Percentiles rank a stretch among this genome's conserved stretches.
These are phyloP conservation scores for Pyrochroa serraticornis DNA, from an alignment of 2,888 invertebrate species.

Conservation along the genomic window DNA sequence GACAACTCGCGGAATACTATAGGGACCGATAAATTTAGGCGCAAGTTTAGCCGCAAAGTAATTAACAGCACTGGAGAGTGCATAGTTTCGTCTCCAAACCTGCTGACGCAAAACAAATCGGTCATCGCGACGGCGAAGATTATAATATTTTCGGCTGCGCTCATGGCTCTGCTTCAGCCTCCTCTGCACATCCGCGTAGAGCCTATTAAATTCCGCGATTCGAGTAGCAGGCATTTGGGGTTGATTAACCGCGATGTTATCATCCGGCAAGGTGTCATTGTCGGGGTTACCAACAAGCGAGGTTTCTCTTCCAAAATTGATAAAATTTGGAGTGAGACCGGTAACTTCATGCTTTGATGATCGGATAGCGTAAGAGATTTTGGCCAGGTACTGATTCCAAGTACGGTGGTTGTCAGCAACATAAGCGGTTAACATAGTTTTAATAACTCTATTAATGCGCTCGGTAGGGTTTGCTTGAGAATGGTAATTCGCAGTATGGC, in stretches of 20 bases:
- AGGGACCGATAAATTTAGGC: conserved; percentile 36
- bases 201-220: too few species aligned
- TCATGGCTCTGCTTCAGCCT: conserved; percentile 5
- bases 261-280: neutral
- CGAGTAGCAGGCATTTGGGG: too few species aligned
- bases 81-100: conserved; percentile 31
- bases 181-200: conserved; percentile 9
- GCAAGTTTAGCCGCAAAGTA: conserved; percentile 36
- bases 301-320: conserved; percentile 30
- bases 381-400: conserved; percentile 30
- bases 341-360: conserved; percentile 26
- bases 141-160: conserved; percentile 13
- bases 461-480: conserved; percentile 47
- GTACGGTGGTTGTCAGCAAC: conserved; percentile 34
- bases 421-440: conserved; percentile 44
- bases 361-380: conserved; percentile 26
- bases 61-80: conserved; percentile 33
- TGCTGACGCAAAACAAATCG: conserved; percentile 19
- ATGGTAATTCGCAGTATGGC: conserved; percentile 40
- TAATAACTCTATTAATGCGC: conserved; percentile 42
- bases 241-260: too few species aligned
- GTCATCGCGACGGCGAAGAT: conserved; percentile 24
- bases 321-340: conserved; percentile 24
- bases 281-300: neutral
- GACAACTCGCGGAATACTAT: neutral